Percentiles rank a stretch among this genome's conserved stretches.
Conservation (phyloP, 2,888 invertebrate genomes). For the Proisotoma minuta region DNA sequence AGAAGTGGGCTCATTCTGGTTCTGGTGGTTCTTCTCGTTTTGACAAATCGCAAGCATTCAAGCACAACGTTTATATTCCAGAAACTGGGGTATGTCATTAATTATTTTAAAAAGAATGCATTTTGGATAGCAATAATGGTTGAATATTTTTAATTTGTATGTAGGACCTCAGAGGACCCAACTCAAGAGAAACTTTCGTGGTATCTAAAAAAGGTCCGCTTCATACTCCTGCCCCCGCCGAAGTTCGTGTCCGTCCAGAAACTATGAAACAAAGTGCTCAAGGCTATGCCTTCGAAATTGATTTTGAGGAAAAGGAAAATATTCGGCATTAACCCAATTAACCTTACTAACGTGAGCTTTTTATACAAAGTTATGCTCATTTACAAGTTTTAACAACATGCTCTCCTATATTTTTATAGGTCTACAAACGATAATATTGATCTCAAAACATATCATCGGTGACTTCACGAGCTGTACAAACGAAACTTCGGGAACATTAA, state of each 20-base stretch:
- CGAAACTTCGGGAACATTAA: too few species aligned
- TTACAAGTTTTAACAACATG: too few species aligned
- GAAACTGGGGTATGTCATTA: slow-evolving; percentile 7
- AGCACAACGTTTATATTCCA: slow-evolving; percentile 3
- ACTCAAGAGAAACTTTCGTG: slow-evolving; percentile 12
- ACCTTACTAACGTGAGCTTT: too few species aligned
- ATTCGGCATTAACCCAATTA: neutral
- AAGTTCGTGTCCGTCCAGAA: neutral
- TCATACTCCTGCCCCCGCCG: neutral
- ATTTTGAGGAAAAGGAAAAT: slow-evolving; percentile 15
- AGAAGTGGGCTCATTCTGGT: neutral
- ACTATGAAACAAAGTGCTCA: neutral
- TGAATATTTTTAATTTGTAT: neutral
- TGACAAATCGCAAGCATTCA: slow-evolving; percentile 4
- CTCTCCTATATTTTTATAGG: too few species aligned
- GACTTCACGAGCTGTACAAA: too few species aligned
- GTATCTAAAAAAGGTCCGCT: neutral
- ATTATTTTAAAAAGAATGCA: neutral
- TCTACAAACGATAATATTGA: too few species aligned
- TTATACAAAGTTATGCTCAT: too few species aligned
- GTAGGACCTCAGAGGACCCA: slow-evolving; percentile 1
- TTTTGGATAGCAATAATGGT: neutral
- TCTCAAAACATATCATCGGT: too few species aligned
- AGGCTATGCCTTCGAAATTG: slow-evolving; percentile 2
- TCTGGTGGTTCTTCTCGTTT: neutral